Conservation (phyloP, 2,888 invertebrate genomes). For the Microctonus brassicae region DNA sequence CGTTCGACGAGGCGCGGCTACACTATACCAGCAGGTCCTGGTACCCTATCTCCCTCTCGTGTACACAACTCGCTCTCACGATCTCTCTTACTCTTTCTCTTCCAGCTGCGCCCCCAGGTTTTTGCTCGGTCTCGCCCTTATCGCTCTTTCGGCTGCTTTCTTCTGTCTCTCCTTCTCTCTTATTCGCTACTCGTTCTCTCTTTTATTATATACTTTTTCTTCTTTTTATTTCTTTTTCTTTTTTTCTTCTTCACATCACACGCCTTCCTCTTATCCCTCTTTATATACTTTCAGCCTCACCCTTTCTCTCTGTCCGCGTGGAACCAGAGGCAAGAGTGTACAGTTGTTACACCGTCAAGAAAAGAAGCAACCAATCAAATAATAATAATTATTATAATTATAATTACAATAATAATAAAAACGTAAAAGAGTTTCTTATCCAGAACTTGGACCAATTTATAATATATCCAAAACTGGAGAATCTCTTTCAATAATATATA, state of each 20-base stretch:
- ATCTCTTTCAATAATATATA: conserved; percentile 7
- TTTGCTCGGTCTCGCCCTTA: conserved; percentile 48
- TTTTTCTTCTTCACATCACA: conserved; percentile 25
- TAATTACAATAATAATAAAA: neutral
- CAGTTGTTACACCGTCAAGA: conserved; percentile 5
- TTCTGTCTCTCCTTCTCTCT: conserved; percentile 25
- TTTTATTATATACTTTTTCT: neutral
- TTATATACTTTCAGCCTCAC: conserved; percentile 13
- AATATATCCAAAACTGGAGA: conserved; percentile 31
- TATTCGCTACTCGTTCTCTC: conserved; percentile 31
- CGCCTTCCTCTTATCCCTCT: conserved; percentile 22
- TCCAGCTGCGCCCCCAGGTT: conserved; percentile 38
- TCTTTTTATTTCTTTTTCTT: conserved; percentile 3
- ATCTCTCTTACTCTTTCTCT: conserved; percentile 11
- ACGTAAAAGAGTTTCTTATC: conserved; percentile 10
- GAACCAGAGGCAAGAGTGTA: conserved; percentile 13
- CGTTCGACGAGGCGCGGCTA: conserved; percentile 37
- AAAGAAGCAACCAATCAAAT: conserved; percentile 14
- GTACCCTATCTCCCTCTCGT: conserved; percentile 28
- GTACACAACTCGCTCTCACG: conserved; percentile 10
- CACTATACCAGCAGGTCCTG: conserved; percentile 39
- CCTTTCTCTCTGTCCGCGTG: conserved; percentile 13
- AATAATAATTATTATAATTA: too few relatives aligned
- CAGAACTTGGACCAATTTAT: conserved; percentile 33
- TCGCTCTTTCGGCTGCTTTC: conserved; percentile 42